phyloP scores from a whole-genome alignment of 2,888 invertebrate genomes.

The Chymomyza caudatula region DNA sequence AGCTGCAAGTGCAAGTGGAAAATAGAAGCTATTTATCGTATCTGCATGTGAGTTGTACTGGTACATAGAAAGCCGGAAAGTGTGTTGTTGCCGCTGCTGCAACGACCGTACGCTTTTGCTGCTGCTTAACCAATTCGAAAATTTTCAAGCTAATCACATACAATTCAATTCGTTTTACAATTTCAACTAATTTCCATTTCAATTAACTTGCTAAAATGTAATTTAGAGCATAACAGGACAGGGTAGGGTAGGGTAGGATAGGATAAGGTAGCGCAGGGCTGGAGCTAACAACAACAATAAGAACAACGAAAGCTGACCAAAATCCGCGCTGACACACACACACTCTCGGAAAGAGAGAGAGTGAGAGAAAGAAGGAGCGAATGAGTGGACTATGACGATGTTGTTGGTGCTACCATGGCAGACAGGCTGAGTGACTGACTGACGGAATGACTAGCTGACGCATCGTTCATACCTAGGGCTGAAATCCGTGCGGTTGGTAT shows the following conservation, averaged over 20 bases:
- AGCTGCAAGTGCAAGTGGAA: too few relatives aligned
- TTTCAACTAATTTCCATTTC: slow-evolving; percentile 78
- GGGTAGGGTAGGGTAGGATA: slow-evolving; percentile 21
- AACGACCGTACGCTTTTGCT: too few relatives aligned
- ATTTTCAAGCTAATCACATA: slow-evolving; percentile 75
- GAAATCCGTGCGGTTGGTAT: slow-evolving; percentile 67
- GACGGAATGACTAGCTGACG: slow-evolving; percentile 6
- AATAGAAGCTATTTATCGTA: neutral
- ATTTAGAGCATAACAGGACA: slow-evolving; percentile 64
- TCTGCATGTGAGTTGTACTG: neutral
- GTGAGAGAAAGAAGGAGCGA: neutral
- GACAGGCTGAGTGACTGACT: neutral
- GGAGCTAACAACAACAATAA: slow-evolving; percentile 4
- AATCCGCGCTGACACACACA: slow-evolving; percentile 30
- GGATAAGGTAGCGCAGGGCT: too few relatives aligned
- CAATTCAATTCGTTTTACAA: slow-evolving; percentile 77
- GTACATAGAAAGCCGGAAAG: neutral
- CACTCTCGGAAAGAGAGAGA: too few relatives aligned
- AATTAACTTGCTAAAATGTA: slow-evolving; percentile 77
- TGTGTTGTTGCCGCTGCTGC: slow-evolving; percentile 8
- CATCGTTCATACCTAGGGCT: slow-evolving; percentile 24
- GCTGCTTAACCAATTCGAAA: slow-evolving; percentile 70
- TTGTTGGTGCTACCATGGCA: slow-evolving; percentile 29
- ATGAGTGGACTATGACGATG: slow-evolving; percentile 39
- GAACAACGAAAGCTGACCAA: slow-evolving; percentile 22